Evolutionary conservation across 2,113 vertebrate genomes (phyloP), one percentile per base, ranked within the genome.

Genomic region (Tautogolabrus adspersus): DNA sequence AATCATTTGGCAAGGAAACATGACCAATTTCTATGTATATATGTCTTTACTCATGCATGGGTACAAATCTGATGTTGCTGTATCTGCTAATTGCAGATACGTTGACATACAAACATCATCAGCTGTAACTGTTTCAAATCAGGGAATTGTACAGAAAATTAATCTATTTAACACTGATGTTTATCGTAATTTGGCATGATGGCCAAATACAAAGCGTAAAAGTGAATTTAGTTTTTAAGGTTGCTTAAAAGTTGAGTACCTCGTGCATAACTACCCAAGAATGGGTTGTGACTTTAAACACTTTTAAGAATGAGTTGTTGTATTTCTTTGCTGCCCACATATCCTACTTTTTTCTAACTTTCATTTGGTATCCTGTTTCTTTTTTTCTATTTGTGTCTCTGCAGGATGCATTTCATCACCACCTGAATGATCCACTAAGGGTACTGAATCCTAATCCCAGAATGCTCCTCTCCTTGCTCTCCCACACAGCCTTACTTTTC

Each of bases 401-500:
- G 51, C 23, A 58, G 78, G 78, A 80, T 38, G 38, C 66, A 56
- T 73, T 75, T 16, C 74, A 70, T 82, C 56, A 74, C 16, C 38
- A 9, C 63, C 78, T 68, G 12, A 71, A 6, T 82, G 47, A 88
- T 82, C 59, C 38, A 60, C 34, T 46, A 21, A 34, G 55, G 38
- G 38, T 30, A 76, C 49, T 60, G 42, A 51, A 66, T 51, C 67
- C 62, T 69, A 72, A 74, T 74, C 70, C 55, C 10, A 10, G 60
- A 82, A 80, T 56, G 26, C 18, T 51, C 76, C 51, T 59, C 63
- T 38, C 37, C 19, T 64, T 82, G 12, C 79, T 75, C 66, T 82
- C 56, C 69, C 60, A 75, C 69, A 16, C 65, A 63, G 60, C 49
- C 59, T 67, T 77, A 83, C 57, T 80, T 84, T 82, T 72, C 81